Evolutionary conservation across 2,888 invertebrate species (phyloP).

Genomic region (Saturnia japonica): DNA sequence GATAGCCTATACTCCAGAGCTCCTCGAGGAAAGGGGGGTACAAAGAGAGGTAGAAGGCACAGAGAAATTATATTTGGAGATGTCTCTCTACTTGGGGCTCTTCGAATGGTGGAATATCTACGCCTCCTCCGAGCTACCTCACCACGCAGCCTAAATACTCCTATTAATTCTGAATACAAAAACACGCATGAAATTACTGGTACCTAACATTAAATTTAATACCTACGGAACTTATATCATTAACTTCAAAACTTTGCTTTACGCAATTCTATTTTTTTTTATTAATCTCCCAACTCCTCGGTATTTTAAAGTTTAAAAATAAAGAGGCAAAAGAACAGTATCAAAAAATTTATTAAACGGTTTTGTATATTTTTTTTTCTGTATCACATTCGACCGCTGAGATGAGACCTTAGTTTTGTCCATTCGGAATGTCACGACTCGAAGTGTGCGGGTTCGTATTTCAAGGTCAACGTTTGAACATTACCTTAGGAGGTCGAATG

Average conservation of each 20-base stretch:
- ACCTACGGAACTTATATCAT: neutral
- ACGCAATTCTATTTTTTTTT: constrained; percentile 10
- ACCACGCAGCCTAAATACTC: too few species aligned
- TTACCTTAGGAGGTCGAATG: neutral
- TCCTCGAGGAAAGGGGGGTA: too few species aligned
- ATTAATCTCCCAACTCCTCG: constrained; percentile 21
- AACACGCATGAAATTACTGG: too few species aligned
- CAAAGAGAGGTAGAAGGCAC: too few species aligned
- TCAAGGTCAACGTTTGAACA: neutral
- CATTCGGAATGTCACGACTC: neutral
- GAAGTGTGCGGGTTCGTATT: neutral
- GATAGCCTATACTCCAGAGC: too few species aligned
- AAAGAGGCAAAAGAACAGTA: constrained; percentile 20
- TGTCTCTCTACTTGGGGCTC: too few species aligned
- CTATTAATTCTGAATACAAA: too few species aligned
- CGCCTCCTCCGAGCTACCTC: too few species aligned
- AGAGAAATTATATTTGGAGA: too few species aligned
- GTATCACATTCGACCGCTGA: neutral
- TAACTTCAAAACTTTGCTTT: neutral
- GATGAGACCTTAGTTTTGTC: neutral
- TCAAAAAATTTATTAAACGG: constrained; percentile 3
- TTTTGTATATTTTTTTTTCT: constrained; percentile 1
- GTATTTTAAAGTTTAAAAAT: constrained; percentile 32
- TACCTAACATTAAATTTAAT: too few species aligned
- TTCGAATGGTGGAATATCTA: too few species aligned